phyloP scores from a whole-genome alignment of 2,888 invertebrate genomes.

The Drosophila anomelani region DNA sequence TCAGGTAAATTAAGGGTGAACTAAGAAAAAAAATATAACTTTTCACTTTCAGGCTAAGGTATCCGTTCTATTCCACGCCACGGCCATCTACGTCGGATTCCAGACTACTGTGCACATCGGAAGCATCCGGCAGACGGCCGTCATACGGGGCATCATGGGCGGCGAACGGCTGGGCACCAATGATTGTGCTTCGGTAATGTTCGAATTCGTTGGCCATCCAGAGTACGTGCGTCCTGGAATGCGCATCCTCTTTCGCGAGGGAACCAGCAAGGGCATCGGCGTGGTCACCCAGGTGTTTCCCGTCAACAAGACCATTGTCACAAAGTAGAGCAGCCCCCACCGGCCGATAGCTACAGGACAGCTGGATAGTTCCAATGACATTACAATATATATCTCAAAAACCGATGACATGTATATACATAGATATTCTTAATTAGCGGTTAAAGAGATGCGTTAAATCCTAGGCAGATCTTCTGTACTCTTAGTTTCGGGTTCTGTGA shows the following conservation, averaged over 20 bases:
- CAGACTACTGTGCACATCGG: constrained; percentile 98
- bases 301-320: constrained; percentile 78
- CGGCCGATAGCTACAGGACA: not conserved
- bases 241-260: constrained; percentile 93
- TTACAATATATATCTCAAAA: constrained; percentile 57
- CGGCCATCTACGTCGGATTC: constrained; percentile 92
- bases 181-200: constrained; percentile 93
- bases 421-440: constrained; percentile 51
- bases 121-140: constrained; percentile 97
- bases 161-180: constrained; percentile 88
- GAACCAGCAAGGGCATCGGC: constrained; percentile 94
- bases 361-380: constrained; percentile 40
- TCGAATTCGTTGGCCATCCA: constrained; percentile 94
- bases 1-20: constrained; percentile 85
- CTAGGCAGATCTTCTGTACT: constrained; percentile 65
- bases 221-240: constrained; percentile 93
- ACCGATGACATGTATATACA: constrained; percentile 63
- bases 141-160: constrained; percentile 91
- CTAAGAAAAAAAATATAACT: not conserved
- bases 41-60: constrained; percentile 91
- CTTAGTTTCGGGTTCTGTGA: constrained; percentile 76
- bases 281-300: constrained; percentile 92
- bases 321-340: constrained; percentile 40
- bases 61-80: constrained; percentile 94
- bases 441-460: constrained; percentile 51